Percentiles rank a stretch among this genome's conserved stretches.
Conservation (phyloP, 2,888 invertebrate species). For the Ormyrus labotus region DNA sequence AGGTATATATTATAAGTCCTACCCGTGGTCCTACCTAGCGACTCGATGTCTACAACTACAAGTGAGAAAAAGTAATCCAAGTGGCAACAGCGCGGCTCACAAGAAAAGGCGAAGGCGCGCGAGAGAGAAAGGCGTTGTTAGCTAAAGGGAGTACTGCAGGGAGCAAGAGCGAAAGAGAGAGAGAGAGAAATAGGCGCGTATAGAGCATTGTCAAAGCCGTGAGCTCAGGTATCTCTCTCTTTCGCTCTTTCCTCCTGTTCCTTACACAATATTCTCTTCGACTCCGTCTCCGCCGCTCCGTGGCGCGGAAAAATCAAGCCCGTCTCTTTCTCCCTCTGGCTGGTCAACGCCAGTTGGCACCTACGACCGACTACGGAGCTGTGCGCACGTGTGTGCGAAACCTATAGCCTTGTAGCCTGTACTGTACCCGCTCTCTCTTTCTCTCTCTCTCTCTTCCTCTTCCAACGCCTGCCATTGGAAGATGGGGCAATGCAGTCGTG, state of each 20-base stretch:
- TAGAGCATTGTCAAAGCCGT: background rate
- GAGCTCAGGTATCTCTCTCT: background rate
- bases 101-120: background rate
- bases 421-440: background rate
- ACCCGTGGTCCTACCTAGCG: too few relatives aligned
- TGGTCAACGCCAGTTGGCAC: conserved; percentile 11
- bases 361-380: background rate
- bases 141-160: background rate
- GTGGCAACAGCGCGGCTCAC: conserved; percentile 14
- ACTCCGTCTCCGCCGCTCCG: too few relatives aligned
- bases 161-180: background rate
- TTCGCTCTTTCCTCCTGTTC: background rate
- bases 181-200: background rate
- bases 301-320: background rate
- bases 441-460: background rate
- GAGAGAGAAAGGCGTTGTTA: background rate
- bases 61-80: conserved; percentile 7
- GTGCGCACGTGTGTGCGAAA: background rate
- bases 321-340: background rate
- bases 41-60: too few relatives aligned
- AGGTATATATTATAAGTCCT: too few relatives aligned
- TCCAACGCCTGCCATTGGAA: background rate
- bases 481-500: background rate
- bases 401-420: background rate
- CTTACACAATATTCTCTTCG: background rate